phyloP scores from a whole-genome alignment of 2,113 vertebrate species.

The Chamaea fasciata region DNA sequence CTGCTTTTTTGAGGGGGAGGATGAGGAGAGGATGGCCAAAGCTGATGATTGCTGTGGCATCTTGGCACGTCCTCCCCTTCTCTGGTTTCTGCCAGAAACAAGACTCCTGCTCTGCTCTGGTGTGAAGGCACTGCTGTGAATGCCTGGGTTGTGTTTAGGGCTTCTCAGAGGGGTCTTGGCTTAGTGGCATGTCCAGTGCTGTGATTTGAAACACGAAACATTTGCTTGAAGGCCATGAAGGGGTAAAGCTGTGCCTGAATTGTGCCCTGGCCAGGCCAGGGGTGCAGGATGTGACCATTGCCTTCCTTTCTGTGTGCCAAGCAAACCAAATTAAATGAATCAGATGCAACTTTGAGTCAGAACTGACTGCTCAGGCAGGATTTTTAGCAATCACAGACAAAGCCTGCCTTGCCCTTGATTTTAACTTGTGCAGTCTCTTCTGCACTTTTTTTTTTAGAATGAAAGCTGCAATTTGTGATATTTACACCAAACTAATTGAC shows the following conservation, averaged over 20 bases:
- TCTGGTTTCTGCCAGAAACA: neutral
- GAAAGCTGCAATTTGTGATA: neutral
- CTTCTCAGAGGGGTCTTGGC: neutral
- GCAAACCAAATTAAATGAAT: neutral
- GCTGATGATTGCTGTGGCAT: neutral
- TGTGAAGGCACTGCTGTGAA: neutral
- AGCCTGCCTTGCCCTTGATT: neutral
- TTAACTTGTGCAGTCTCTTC: neutral
- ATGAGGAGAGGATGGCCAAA: neutral
- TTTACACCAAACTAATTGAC: neutral
- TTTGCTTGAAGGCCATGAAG: neutral
- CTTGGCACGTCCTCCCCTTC: neutral
- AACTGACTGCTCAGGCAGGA: neutral
- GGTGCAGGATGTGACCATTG: neutral
- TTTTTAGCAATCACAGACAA: neutral
- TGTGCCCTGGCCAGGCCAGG: neutral
- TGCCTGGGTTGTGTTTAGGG: neutral
- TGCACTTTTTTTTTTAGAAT: neutral
- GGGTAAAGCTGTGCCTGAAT: neutral
- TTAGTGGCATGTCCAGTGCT: neutral
- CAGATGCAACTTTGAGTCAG: neutral
- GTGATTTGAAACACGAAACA: neutral
- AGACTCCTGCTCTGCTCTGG: neutral
- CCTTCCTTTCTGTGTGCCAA: conserved; percentile 39
- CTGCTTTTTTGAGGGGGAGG: neutral